A percentile compares a stretch with the other conserved stretches of the same genome.
These are phyloP conservation scores for Tetragonula clypearis DNA, from an alignment of 1,140 invertebrate species.

Conservation along the genomic window DNA sequence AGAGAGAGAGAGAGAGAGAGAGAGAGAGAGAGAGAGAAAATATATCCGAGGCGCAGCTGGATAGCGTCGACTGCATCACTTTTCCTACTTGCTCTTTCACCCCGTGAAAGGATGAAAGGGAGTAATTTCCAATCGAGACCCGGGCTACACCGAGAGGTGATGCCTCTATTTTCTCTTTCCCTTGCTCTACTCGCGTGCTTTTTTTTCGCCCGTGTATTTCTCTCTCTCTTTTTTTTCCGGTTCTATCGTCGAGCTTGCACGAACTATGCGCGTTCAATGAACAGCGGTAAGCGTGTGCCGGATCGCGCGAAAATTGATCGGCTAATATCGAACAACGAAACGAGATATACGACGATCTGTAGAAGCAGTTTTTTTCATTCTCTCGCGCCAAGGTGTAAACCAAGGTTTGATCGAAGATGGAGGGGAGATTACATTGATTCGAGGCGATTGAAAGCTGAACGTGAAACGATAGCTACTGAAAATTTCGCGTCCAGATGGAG, in stretches of 20 bases:
- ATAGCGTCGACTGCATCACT: slow-evolving; percentile 41
- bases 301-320: slow-evolving; percentile 59
- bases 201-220: not conserved
- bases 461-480: not conserved
- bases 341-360: not conserved
- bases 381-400: not conserved
- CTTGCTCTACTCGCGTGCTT: not conserved
- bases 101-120: slow-evolving; percentile 65
- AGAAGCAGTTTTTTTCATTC: not conserved
- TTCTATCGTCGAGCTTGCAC: too few relatives aligned
- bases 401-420: too few relatives aligned
- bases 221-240: not conserved
- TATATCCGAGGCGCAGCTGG: slow-evolving; percentile 44
- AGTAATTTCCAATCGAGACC: slow-evolving; percentile 68
- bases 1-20: too few relatives aligned
- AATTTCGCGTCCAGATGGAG: slow-evolving; percentile 39
- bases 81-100: slow-evolving; percentile 65
- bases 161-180: slow-evolving; percentile 38
- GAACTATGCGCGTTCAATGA: slow-evolving; percentile 33
- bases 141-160: slow-evolving; percentile 31
- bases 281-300: slow-evolving; percentile 52
- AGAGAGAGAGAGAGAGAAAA: too few relatives aligned
- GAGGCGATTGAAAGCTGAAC: not conserved
- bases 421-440: not conserved
- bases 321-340: slow-evolving; percentile 49